Evolutionary conservation across 2,888 invertebrate species (phyloP).

Genomic region (Arge pagana): DNA sequence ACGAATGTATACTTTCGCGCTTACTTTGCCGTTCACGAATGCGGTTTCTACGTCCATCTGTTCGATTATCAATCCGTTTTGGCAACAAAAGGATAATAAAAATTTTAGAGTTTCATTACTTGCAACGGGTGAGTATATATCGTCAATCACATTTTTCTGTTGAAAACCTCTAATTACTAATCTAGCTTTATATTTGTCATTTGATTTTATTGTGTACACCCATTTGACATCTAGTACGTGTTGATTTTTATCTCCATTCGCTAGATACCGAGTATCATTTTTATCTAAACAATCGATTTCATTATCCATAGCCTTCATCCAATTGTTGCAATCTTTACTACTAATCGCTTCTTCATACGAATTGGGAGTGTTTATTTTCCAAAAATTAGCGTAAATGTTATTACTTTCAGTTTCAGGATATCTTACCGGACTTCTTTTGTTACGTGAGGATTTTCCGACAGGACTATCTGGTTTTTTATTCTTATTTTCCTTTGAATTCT

Average conservation of each 20-base stretch:
- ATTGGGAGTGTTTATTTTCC: slow-evolving; percentile 10
- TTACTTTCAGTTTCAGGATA: too few relatives aligned
- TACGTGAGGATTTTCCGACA: too few relatives aligned
- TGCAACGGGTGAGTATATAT: slow-evolving; percentile 20
- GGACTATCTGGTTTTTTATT: too few relatives aligned
- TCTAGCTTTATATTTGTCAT: slow-evolving; percentile 17
- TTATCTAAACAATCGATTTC: slow-evolving; percentile 12
- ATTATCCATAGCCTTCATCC: slow-evolving; percentile 13
- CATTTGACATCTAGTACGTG: slow-evolving; percentile 18
- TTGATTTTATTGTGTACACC: slow-evolving; percentile 16
- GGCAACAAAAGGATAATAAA: slow-evolving; percentile 22
- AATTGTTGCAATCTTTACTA: not conserved
- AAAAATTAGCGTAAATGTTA: slow-evolving; percentile 16
- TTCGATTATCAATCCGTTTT: slow-evolving; percentile 23
- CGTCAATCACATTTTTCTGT: slow-evolving; percentile 7
- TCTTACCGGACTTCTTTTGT: too few relatives aligned
- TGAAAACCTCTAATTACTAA: slow-evolving; percentile 23
- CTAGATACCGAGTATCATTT: slow-evolving; percentile 13
- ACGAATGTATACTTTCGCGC: slow-evolving; percentile 27
- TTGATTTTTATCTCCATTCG: slow-evolving; percentile 19
- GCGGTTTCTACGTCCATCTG: slow-evolving; percentile 31
- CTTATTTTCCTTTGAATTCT: too few relatives aligned
- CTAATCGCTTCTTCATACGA: slow-evolving; percentile 21
- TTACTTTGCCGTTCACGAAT: slow-evolving; percentile 27
- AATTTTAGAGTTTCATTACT: slow-evolving; percentile 22